phyloP scores from a whole-genome alignment of 2,113 vertebrate genomes.

The Canis aureus region DNA sequence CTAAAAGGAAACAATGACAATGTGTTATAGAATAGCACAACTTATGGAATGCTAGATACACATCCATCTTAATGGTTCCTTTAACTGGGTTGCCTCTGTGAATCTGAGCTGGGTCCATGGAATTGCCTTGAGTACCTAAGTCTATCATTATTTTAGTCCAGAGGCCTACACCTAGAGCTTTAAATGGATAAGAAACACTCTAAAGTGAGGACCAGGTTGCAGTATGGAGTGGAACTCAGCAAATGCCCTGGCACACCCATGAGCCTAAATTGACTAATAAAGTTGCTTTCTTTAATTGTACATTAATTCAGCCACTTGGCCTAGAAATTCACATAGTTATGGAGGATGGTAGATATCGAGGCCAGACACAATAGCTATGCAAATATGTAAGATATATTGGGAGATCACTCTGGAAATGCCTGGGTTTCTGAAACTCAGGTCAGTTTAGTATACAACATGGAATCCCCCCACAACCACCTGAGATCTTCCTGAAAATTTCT shows the following conservation, averaged over 20 bases:
- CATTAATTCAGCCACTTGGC: not conserved
- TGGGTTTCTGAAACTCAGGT: not conserved
- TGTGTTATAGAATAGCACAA: not conserved
- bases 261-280: not conserved
- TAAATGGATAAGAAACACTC: not conserved
- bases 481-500: not conserved
- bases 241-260: not conserved
- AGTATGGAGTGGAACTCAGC: not conserved
- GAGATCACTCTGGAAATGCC: not conserved
- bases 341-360: not conserved
- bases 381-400: not conserved
- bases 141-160: conserved; percentile 5
- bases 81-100: not conserved
- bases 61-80: not conserved
- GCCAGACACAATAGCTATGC: not conserved
- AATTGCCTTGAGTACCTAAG: not conserved
- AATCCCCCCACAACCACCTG: not conserved
- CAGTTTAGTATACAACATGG: not conserved
- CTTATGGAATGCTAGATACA: not conserved
- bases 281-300: not conserved
- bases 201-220: not conserved
- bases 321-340: conserved; percentile 11
- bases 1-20: conserved; percentile 17
- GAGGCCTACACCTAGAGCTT: not conserved
- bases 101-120: not conserved